Conservation (phyloP, 2,797 vertebrate species). For the Poecilia gillii region DNA sequence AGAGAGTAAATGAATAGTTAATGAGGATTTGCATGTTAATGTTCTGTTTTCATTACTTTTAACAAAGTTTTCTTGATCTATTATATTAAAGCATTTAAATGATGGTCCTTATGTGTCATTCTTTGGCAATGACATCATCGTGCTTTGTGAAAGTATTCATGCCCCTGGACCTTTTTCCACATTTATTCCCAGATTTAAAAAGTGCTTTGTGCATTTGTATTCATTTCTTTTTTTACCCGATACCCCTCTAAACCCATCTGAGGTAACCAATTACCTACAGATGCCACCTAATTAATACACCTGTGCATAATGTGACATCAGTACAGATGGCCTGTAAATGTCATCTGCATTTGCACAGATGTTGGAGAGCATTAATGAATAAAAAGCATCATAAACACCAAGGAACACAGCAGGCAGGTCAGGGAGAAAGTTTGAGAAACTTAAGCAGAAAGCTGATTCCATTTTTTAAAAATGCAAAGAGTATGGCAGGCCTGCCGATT, state of each 20-base stretch:
- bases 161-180: background rate
- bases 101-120: background rate
- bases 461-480: background rate
- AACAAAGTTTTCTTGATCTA: background rate
- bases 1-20: slow-evolving; percentile 51
- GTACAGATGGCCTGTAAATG: background rate
- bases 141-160: background rate
- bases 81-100: background rate
- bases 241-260: background rate
- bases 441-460: background rate
- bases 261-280: background rate
- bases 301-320: background rate
- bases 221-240: background rate
- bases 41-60: slow-evolving; percentile 16
- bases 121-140: background rate
- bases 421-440: background rate
- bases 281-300: background rate
- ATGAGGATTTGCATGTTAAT: slow-evolving; percentile 39
- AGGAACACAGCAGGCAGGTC: background rate
- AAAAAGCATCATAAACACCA: background rate
- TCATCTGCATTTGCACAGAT: background rate
- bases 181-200: background rate
- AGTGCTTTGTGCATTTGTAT: background rate
- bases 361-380: background rate
- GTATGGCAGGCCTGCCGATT: background rate